Evolutionary conservation across 2,797 vertebrate genomes (phyloP), one percentile per base, ranked within the genome.

Genomic region (Cyprinodon diabolis): DNA sequence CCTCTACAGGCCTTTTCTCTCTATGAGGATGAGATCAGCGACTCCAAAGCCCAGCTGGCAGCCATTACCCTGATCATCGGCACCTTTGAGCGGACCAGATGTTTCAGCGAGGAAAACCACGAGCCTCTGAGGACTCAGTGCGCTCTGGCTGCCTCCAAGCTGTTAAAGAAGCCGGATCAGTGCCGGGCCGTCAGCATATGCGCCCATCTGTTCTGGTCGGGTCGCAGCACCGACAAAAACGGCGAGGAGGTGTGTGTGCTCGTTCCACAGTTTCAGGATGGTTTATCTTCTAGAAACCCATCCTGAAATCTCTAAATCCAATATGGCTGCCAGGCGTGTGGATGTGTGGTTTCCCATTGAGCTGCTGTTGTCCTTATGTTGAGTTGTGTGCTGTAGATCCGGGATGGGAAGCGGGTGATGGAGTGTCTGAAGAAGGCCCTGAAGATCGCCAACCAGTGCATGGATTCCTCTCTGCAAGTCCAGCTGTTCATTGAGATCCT

Each of bases 401-500:
- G 97, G 13, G 98, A 98, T 75, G 97, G 97, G 17, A 98, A 98
- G 74, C 95, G 98, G 70, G 98, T 99, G 78, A 98, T 99, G 97
- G 98, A 99, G 84, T 99, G 98, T 90, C 89, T 99, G 80, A 99
- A 99, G 92, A 99, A 99, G 87, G 98, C 98, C 10, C 93, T 99
- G 85, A 99, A 99, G 93, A 99, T 99, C 62, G 98, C 98, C 79
- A 99, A 99, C 90, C 98, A 99, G 92, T 99, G 98, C 92, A 99
- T 99, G 98, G 98, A 99, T 84, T 97, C 97, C 0, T 99, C 98
- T n/a, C 94, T 99, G 86, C 98, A 99, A 92, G 98, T 99, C 52
- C 98, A 99, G 40, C 97, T 99, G 69, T 99, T 99, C 95, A 99
- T 98, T 79, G 98, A 99, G 93, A 99, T 99, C 90, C 97, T 99